phyloP scores from a whole-genome alignment of 2,797 vertebrate species.

The Bufotes viridis region DNA sequence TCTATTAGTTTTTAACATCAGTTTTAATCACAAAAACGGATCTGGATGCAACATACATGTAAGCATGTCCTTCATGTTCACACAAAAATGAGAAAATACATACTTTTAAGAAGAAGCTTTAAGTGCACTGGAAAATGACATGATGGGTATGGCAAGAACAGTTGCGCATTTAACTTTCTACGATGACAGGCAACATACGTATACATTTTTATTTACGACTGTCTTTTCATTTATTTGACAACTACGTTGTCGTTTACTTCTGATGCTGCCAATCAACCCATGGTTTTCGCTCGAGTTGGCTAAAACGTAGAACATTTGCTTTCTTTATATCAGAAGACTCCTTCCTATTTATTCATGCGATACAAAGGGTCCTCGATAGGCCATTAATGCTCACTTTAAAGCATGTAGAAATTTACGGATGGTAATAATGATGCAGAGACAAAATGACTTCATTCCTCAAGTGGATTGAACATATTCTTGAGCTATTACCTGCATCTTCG shows the following conservation, averaged over 20 bases:
- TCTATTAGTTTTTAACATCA: too few species aligned
- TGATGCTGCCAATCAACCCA: background rate
- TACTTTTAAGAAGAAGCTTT: too few species aligned
- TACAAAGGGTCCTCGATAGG: background rate
- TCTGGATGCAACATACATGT: too few species aligned
- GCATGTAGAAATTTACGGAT: background rate
- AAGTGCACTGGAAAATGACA: too few species aligned
- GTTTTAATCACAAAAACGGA: too few species aligned
- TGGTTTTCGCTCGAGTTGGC: background rate
- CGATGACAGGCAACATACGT: background rate
- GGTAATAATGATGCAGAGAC: background rate
- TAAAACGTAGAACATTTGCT: background rate
- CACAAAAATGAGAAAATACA: too few species aligned
- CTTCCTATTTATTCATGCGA: background rate
- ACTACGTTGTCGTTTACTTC: background rate
- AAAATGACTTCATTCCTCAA: background rate
- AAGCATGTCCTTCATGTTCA: too few species aligned
- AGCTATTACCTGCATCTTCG: background rate
- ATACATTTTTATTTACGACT: background rate
- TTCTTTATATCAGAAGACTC: background rate
- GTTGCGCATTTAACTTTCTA: background rate
- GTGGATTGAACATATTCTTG: background rate
- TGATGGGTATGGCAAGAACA: background rate
- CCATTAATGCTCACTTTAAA: conserved; percentile 17
- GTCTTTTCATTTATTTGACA: background rate